phyloP scores from a whole-genome alignment of 92 coral and sea anemone genomes.

The Actinernus sp. region DNA sequence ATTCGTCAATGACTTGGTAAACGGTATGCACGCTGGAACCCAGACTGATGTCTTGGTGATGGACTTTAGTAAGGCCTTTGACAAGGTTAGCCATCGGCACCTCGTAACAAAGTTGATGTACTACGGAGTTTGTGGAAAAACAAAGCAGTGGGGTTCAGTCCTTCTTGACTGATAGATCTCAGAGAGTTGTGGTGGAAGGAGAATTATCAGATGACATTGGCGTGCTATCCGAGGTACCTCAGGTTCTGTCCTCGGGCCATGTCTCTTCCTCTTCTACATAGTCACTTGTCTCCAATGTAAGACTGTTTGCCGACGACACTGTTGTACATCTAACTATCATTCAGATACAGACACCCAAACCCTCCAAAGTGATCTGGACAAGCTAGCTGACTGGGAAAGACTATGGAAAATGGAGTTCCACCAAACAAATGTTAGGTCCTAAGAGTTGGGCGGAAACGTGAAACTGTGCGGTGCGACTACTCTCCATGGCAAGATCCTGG shows the following conservation, averaged over 20 bases:
- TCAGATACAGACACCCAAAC: constrained; percentile 9
- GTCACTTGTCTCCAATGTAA: constrained; percentile 12
- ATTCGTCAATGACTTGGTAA: constrained; percentile 8
- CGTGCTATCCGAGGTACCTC: constrained; percentile 19
- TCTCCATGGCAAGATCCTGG: background rate
- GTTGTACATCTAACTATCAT: constrained; percentile 21
- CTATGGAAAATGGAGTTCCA: constrained; percentile 1
- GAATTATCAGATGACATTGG: background rate
- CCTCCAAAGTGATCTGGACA: constrained; percentile 24
- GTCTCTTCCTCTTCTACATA: constrained; percentile 27
- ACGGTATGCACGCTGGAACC: constrained; percentile 17
- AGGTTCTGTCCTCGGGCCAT: constrained; percentile 27
- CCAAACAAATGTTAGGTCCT: constrained; percentile 6
- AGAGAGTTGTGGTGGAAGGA: constrained; percentile 9
- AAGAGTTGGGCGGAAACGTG: background rate
- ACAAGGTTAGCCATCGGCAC: constrained; percentile 30
- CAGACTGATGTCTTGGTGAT: constrained; percentile 21
- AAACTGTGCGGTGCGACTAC: no score
- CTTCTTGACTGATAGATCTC: constrained; percentile 1
- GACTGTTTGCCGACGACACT: constrained; percentile 45
- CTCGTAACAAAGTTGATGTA: constrained; percentile 6
- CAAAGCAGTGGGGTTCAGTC: constrained; percentile 17
- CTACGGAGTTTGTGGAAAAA: constrained; percentile 11
- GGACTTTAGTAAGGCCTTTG: constrained; percentile 33
- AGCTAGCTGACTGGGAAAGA: constrained; percentile 25